These are phyloP conservation scores for Gryon sp. DNA, from an alignment of 1,140 invertebrate genomes.

Conservation along the genomic window DNA sequence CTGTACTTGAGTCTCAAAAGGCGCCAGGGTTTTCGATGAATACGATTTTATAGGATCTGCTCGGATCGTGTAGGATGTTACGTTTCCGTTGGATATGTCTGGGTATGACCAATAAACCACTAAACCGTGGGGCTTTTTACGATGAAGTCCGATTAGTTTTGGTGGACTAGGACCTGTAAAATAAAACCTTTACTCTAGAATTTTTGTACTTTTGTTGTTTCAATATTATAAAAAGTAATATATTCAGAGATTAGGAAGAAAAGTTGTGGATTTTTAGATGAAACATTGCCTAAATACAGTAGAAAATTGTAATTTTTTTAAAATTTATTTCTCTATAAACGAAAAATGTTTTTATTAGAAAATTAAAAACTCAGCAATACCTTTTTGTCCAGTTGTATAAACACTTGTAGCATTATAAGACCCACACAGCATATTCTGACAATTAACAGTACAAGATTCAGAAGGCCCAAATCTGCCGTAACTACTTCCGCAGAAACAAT, in stretches of 20 bases:
- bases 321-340: no score
- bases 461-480: slow-evolving; percentile 72
- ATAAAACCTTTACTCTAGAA: background rate
- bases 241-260: no score
- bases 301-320: no score
- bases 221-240: no score
- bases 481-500: slow-evolving; percentile 77
- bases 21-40: slow-evolving; percentile 64
- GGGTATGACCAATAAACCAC: slow-evolving; percentile 81
- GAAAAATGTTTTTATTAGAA: background rate
- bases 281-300: no score
- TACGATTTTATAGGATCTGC: slow-evolving; percentile 68
- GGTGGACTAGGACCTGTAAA: slow-evolving; percentile 73
- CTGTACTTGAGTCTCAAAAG: slow-evolving; percentile 74
- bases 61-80: slow-evolving; percentile 81
- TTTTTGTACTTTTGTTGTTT: no score
- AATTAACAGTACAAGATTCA: slow-evolving; percentile 73
- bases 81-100: slow-evolving; percentile 81
- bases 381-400: slow-evolving; percentile 79
- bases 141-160: slow-evolving; percentile 54
- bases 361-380: slow-evolving; percentile 64
- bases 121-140: slow-evolving; percentile 55
- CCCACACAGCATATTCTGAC: slow-evolving; percentile 74
- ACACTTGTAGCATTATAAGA: slow-evolving; percentile 75
- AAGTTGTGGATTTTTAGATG: no score